phyloP scores from a whole-genome alignment of 1,140 invertebrate species.

The Zaprionus inermis region DNA sequence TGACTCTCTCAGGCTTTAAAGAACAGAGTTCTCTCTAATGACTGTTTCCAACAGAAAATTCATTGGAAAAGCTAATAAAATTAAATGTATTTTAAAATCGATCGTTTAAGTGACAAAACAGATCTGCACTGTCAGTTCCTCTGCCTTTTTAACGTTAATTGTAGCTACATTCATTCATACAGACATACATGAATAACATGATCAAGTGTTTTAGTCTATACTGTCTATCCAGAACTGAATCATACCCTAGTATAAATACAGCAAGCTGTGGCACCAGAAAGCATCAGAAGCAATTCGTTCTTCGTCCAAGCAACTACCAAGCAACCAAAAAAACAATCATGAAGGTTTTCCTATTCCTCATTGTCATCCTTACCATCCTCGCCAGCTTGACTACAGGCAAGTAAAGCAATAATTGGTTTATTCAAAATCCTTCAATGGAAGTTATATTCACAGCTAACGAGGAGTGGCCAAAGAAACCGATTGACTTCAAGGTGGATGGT shows the following conservation, averaged over 20 bases:
- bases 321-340: constrained; percentile 41
- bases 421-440: neutral
- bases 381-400: constrained; percentile 54
- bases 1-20: too few relatives aligned
- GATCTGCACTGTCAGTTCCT: neutral
- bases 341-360: constrained; percentile 49
- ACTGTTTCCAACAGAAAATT: neutral
- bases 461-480: neutral
- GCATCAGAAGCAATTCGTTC: constrained; percentile 48
- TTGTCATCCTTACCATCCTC: constrained; percentile 47
- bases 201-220: neutral
- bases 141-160: neutral
- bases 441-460: neutral
- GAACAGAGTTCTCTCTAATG: too few relatives aligned
- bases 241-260: constrained; percentile 44
- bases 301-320: constrained; percentile 38
- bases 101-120: neutral
- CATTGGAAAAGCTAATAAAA: neutral
- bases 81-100: neutral
- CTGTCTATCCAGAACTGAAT: neutral
- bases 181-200: neutral
- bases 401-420: neutral
- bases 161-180: neutral
- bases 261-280: neutral
- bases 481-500: neutral